Conservation (phyloP, 64 coral and sea anemone species). For the Montipora efflorescens region DNA sequence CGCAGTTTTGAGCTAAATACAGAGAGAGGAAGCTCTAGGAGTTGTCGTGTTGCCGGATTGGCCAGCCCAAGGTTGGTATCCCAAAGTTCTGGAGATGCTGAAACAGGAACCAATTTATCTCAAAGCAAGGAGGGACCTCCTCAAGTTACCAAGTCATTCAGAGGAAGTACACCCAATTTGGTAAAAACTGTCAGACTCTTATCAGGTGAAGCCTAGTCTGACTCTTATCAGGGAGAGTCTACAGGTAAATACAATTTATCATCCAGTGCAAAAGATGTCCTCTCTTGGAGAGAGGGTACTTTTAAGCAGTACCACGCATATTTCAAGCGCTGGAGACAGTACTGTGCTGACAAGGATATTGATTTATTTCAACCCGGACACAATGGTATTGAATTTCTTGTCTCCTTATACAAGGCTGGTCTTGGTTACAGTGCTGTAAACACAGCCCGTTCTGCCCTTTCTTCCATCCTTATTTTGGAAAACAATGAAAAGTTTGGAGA, state of each 20-base stretch:
- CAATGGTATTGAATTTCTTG: background rate
- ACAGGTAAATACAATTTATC: background rate
- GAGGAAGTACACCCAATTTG: slow-evolving; percentile 1
- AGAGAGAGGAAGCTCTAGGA: background rate
- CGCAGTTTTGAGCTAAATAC: background rate
- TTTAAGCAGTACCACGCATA: background rate
- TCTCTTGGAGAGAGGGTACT: slow-evolving; percentile 4
- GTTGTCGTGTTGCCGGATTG: background rate
- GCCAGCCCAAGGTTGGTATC: slow-evolving; percentile 35
- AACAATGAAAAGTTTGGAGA: slow-evolving; percentile 58
- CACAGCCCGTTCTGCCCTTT: slow-evolving; percentile 43
- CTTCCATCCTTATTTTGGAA: slow-evolving; percentile 16
- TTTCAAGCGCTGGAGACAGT: background rate
- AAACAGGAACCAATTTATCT: background rate
- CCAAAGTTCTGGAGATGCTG: background rate
- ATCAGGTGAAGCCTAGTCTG: background rate
- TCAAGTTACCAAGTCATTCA: slow-evolving; percentile 1
- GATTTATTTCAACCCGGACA: slow-evolving; percentile 8
- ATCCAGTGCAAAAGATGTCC: background rate
- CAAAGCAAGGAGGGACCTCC: background rate
- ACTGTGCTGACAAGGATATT: slow-evolving; percentile 12
- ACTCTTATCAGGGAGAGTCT: slow-evolving; percentile 39
- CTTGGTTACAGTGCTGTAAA: background rate
- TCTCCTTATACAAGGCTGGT: slow-evolving; percentile 7
- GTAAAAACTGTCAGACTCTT: background rate